A percentile compares a stretch with the other conserved stretches of the same genome.
phyloP scores from a whole-genome alignment of 2,888 invertebrate species.

The Eugnorisma glareosa region DNA sequence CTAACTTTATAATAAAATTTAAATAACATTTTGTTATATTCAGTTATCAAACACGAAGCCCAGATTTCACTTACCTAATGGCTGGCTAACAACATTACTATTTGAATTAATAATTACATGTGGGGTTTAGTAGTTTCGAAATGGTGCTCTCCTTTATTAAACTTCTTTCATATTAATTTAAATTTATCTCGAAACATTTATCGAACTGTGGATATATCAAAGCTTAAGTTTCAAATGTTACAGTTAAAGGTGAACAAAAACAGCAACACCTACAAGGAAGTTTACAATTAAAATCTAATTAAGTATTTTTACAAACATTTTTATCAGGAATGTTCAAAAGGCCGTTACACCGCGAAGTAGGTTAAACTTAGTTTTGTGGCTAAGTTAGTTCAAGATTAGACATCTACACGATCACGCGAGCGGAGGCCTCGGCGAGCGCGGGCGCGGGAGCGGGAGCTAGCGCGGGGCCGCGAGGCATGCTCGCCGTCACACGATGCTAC shows the following conservation, averaged over 20 bases:
- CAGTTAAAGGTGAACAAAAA: conserved; percentile 32
- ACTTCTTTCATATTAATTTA: conserved; percentile 18
- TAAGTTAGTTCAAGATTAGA: conserved; percentile 80
- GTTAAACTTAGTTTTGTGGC: conserved; percentile 80
- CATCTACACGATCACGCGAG: conserved; percentile 77
- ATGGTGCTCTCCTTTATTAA: conserved; percentile 3
- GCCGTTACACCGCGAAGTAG: conserved; percentile 74
- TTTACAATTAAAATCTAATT: conserved; percentile 67
- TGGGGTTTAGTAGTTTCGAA: conserved; percentile 23
- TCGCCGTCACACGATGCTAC: conserved; percentile 71
- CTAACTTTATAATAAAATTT: conserved; percentile 26
- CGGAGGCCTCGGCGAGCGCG: conserved; percentile 24
- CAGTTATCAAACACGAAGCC: conserved; percentile 41
- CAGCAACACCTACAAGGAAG: conserved; percentile 54
- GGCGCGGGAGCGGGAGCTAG: background rate
- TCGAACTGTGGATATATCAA: background rate
- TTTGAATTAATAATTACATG: conserved; percentile 48
- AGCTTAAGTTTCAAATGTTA: background rate
- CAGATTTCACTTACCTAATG: conserved; percentile 51
- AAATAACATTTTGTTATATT: conserved; percentile 36
- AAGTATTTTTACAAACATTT: conserved; percentile 68
- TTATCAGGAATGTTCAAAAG: conserved; percentile 72
- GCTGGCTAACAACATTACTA: conserved; percentile 46
- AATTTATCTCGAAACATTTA: background rate
- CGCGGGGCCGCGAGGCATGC: conserved; percentile 60